Percentiles rank a stretch among this genome's conserved stretches.
phyloP scores from a whole-genome alignment of 2,888 invertebrate genomes.

The Bombylius discolor region DNA sequence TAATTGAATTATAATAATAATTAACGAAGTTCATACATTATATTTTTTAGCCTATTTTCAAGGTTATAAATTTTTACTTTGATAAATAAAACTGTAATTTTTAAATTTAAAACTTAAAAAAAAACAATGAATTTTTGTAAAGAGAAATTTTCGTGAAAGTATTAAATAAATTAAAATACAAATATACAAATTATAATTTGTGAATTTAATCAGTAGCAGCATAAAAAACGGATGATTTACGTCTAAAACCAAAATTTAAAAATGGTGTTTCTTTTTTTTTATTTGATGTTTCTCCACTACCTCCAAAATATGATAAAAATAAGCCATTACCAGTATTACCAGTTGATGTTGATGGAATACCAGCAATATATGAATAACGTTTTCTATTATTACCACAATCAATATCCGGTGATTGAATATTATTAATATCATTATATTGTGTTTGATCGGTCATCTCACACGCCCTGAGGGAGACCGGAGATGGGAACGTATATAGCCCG shows the following conservation, averaged over 20 bases:
- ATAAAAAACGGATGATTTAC: constrained; percentile 34
- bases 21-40: too few species aligned
- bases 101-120: too few species aligned
- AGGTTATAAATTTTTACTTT: too few species aligned
- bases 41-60: background rate
- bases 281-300: constrained; percentile 31
- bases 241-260: constrained; percentile 34
- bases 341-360: background rate
- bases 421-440: constrained; percentile 10
- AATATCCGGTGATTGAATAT: background rate
- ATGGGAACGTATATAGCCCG: constrained; percentile 74
- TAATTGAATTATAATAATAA: background rate
- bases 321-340: constrained; percentile 20
- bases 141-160: too few species aligned
- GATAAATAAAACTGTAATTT: too few species aligned
- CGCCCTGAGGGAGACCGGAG: constrained; percentile 84
- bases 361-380: background rate
- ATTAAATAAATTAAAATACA: background rate
- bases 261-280: constrained; percentile 36
- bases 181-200: background rate
- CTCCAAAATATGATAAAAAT: constrained; percentile 33
- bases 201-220: constrained; percentile 28
- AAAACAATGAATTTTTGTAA: too few species aligned
- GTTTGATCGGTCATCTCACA: constrained; percentile 67
- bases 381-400: background rate